Evolutionary conservation across 2,113 vertebrate genomes (phyloP).

Genomic region (Xenopus tropicalis): UCB_Xtro_10.0 CM004449.2:73673501-73674000

Average conservation of each 20-base stretch:
- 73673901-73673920: not conserved
- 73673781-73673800: slow-evolving; percentile 1
- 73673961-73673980: no score
- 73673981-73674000: no score
- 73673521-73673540: not conserved
- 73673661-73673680: slow-evolving; percentile 39
- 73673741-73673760: slow-evolving; percentile 3
- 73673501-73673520: not conserved
- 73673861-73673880: not conserved
- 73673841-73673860: not conserved
- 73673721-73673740: slow-evolving; percentile 3
- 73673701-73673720: not conserved
- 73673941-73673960: not conserved
- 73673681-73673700: slow-evolving; percentile 11
- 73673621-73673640: slow-evolving; percentile 48
- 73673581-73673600: slow-evolving; percentile 44
- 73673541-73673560: slow-evolving; percentile 5
- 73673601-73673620: slow-evolving; percentile 48
- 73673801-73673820: not conserved
- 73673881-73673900: not conserved
- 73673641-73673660: slow-evolving; percentile 42
- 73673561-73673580: slow-evolving; percentile 2
- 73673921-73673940: not conserved
- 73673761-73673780: not conserved
- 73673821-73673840: not conserved